These are phyloP conservation scores for Oscheius sp. DNA, from an alignment of 2,888 invertebrate genomes.

Conservation along the genomic window DNA sequence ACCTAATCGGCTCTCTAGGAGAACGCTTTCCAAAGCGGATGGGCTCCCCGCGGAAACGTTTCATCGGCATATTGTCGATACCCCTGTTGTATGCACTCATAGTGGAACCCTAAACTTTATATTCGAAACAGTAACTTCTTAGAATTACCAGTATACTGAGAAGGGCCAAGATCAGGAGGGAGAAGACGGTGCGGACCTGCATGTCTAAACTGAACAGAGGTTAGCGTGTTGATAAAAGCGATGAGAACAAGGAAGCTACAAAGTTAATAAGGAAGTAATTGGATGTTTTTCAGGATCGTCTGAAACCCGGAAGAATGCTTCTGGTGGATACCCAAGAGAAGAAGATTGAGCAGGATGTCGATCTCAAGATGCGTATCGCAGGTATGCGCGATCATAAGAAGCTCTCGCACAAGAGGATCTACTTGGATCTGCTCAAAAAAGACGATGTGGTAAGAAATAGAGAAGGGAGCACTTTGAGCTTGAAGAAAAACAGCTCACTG, in stretches of 20 bases:
- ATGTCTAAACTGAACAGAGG: conserved; percentile 13
- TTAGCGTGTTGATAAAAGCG: neutral
- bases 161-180: conserved; percentile 22
- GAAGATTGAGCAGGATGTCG: conserved; percentile 90
- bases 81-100: conserved; percentile 25
- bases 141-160: conserved; percentile 28
- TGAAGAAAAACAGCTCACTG: neutral
- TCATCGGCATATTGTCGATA: conserved; percentile 34
- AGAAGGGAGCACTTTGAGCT: neutral
- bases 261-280: neutral
- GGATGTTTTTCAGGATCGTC: conserved; percentile 82
- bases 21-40: conserved; percentile 71
- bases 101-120: neutral
- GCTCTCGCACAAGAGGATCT: conserved; percentile 78
- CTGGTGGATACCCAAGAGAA: conserved; percentile 91
- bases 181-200: conserved; percentile 27
- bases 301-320: conserved; percentile 98
- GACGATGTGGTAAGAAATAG: conserved; percentile 71
- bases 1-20: conserved; percentile 71
- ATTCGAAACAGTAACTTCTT: too few relatives aligned
- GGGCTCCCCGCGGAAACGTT: conserved; percentile 63
- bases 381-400: conserved; percentile 84
- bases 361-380: conserved; percentile 89
- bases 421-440: conserved; percentile 71
- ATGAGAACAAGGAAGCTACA: neutral